These are phyloP conservation scores for Dipodomys merriami DNA, from an alignment of 2,113 vertebrate species.

Conservation along the genomic window DNA sequence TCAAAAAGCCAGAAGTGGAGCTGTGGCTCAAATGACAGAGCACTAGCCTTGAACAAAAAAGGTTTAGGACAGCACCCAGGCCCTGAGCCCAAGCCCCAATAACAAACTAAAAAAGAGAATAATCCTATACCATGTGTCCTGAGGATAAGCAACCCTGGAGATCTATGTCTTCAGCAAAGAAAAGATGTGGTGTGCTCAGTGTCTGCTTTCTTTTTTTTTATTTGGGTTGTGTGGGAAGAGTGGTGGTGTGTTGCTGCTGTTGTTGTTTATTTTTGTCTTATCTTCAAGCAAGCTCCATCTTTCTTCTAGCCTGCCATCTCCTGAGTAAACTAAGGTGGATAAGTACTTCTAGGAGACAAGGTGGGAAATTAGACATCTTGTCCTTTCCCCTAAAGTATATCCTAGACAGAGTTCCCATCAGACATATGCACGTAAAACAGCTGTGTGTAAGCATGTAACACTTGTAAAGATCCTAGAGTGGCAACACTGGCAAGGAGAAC, in stretches of 20 bases:
- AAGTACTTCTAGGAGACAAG: neutral
- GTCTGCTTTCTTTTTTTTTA: neutral
- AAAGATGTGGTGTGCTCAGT: neutral
- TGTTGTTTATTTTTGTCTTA: neutral
- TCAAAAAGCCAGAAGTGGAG: no score
- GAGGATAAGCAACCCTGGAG: neutral
- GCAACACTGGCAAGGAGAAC: slow-evolving; percentile 27
- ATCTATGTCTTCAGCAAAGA: neutral
- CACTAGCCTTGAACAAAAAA: no score
- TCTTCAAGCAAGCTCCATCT: neutral
- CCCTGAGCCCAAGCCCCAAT: no score
- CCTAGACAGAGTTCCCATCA: neutral
- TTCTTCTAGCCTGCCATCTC: neutral
- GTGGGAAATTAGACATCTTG: neutral
- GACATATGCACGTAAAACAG: neutral
- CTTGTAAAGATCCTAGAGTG: neutral
- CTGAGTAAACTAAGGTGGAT: neutral
- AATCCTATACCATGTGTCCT: neutral
- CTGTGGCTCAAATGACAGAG: no score
- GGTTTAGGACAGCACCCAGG: no score
- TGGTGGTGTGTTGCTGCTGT: no score
- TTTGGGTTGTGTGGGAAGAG: no score
- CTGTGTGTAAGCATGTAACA: neutral
- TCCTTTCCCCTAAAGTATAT: neutral
- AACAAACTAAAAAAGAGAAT: no score